Evolutionary conservation across 2,888 invertebrate genomes (phyloP), one percentile per base, ranked within the genome.

Genomic region (Neoitamus cyanurus): DNA sequence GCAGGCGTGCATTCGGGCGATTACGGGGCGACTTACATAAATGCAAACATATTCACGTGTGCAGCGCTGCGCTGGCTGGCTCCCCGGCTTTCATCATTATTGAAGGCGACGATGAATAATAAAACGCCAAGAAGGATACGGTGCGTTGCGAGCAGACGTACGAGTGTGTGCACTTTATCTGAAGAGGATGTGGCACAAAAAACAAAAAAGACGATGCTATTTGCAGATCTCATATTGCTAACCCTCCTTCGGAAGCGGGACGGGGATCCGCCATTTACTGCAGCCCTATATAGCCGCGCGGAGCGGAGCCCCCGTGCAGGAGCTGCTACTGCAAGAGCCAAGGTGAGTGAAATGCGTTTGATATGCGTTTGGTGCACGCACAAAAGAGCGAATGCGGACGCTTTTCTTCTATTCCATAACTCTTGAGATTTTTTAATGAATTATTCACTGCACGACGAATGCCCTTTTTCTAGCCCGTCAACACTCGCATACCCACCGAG

Each of bases 101-200:
- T 82, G 82, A 82, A 82, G 82, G 82, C 82, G 82, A 82, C 82
- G 69, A 82, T 68, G 69, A 82, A 82, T 82, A 82, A 82, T 82
- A 82, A 69, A 82, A 82, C 69, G 69, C 82, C 68, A 82, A 69
- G 69, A 82, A 68, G 69, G 69, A 82, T 69, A 69, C 68, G 69
- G 69, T 82, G 37, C 82, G 82, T 69, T 82, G 80, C 69, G 20
- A 75, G 75, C 36, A 82, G 82, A 82, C 36, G 68, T 31, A 68
- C 37, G 82, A 37, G 69, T 82, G 34, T 69, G 30, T 82, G 82
- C 82, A 69, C 82, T 69, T 82, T 69, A 82, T 82, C 68, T 82
- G 82, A 82, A 82, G 69, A 82, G 69, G 69, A 82, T 82, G 69
- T 78, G 82, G 69, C 68, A 48, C 69, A 82, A 42, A 42, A 42